Base-by-base conservation (phyloP, 2,797 vertebrate genomes). In the Neosilurus hyrtlii region DNA sequence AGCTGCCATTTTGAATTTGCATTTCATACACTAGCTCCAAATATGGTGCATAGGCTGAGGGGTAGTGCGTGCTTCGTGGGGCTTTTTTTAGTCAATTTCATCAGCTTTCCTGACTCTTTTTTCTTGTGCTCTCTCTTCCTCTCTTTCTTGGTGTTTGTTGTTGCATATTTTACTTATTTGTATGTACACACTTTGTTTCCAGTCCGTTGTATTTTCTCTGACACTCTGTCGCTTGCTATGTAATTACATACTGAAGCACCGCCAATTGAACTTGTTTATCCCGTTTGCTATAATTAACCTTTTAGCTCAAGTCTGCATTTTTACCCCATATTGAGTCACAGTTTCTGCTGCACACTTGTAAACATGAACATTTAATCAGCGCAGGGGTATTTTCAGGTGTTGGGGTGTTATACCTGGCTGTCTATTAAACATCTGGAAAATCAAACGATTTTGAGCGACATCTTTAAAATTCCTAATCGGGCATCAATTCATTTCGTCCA, bases 201-300 rank as follows among this genome's bases (percentile, higher is more conserved):
- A 35, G 18, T 73, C 51, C 30, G 2, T 16, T 59, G 57, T 77
- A 15, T 77, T 62, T 77, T 35, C 52, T 77, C 22, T 11, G n/a
- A 43, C 56, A 52, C n/a, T n/a, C 35, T 15, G 57, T 49, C 22
- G 3, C 65, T 59, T 22, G 65, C 54, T n/a, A 20, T 14, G 35
- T 72, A 71, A 72, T 81, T 72, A 65, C 37, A 72, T 15, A 26
- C 54, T 30, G 14, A 62, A 80, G 63, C 77, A 22, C 24, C 5
- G 24, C 15, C 9, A 20, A 79, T 1, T 52, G n/a, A 65, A 79
- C 51, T 67, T 37, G 78, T 80, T 67, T 68, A 56, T 37, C 1
- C 26, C 14, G 7, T 68, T 68, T 24, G n/a, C 78, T 80, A n/a
- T 80, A 80, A 80, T 80, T 68, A 80, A 80, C 78, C 78, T 80